These are phyloP conservation scores for Perognathus longimembris DNA, from an alignment of 2,113 vertebrate species.

Conservation along the genomic window DNA sequence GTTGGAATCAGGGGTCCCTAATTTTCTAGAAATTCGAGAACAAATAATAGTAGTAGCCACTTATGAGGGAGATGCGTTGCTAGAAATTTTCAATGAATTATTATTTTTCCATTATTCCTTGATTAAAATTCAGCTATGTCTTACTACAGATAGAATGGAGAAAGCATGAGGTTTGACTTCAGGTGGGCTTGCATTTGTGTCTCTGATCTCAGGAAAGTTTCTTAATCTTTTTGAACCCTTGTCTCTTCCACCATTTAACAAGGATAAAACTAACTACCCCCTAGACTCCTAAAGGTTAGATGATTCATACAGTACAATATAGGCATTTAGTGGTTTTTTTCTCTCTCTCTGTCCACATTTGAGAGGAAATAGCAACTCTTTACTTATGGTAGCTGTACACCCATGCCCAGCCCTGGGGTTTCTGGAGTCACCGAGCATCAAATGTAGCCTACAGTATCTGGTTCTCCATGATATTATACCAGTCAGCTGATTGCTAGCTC, in stretches of 20 bases:
- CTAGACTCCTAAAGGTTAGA: neutral
- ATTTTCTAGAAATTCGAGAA: neutral
- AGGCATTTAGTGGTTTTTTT: neutral
- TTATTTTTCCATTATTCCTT: neutral
- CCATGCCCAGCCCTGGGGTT: neutral
- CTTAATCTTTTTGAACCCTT: neutral
- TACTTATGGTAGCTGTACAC: neutral
- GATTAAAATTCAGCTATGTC: neutral
- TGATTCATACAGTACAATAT: neutral
- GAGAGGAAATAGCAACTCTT: constrained; percentile 17
- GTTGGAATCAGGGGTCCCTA: neutral
- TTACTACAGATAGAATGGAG: neutral
- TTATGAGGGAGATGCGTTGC: neutral
- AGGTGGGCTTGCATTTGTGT: neutral
- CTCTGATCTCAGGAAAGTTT: neutral
- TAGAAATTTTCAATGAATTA: neutral
- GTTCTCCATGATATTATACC: neutral
- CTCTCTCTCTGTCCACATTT: neutral
- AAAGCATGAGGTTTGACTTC: neutral
- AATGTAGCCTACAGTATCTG: neutral
- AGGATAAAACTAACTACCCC: neutral
- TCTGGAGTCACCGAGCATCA: neutral
- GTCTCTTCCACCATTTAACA: neutral
- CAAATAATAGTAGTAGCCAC: neutral
- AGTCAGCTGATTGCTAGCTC: neutral